Conservation (phyloP, 2,797 vertebrate genomes). For the Xiphorhynchus erythropygius region DNA sequence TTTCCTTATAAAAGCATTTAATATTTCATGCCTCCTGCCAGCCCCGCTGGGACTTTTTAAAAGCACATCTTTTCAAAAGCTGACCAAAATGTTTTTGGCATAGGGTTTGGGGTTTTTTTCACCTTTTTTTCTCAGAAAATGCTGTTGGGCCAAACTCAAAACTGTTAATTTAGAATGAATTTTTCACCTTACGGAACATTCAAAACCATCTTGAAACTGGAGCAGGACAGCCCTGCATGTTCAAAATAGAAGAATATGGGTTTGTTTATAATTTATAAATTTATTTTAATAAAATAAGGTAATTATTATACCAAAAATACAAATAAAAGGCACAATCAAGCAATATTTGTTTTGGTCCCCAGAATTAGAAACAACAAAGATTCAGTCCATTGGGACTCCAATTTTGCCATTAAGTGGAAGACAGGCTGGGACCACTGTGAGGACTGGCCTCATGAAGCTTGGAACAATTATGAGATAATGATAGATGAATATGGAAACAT, state of each 20-base stretch:
- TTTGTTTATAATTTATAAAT: not conserved
- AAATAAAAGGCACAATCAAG: not conserved
- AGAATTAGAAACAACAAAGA: not conserved
- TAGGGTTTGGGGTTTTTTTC: not conserved
- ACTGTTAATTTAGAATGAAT: not conserved
- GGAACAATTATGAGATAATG: slow-evolving; percentile 3
- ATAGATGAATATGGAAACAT: not conserved
- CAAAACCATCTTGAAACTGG: not conserved
- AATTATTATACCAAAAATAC: not conserved
- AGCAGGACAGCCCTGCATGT: not conserved
- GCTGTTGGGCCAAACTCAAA: not conserved
- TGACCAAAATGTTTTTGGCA: not conserved
- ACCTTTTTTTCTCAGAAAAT: not conserved
- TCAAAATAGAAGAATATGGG: not conserved
- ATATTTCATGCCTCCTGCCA: slow-evolving; percentile 12
- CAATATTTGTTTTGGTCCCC: not conserved
- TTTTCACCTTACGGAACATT: not conserved
- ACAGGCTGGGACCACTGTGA: not conserved
- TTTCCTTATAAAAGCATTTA: slow-evolving; percentile 7
- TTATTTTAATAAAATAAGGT: not conserved
- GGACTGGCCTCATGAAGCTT: not conserved
- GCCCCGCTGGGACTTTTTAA: not conserved
- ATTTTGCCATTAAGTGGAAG: not conserved
- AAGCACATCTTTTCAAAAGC: not conserved
- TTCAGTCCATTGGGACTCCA: not conserved